These are phyloP conservation scores for Lepidochrysops patricia DNA, from an alignment of 2,888 invertebrate genomes.

Conservation along the genomic window DNA sequence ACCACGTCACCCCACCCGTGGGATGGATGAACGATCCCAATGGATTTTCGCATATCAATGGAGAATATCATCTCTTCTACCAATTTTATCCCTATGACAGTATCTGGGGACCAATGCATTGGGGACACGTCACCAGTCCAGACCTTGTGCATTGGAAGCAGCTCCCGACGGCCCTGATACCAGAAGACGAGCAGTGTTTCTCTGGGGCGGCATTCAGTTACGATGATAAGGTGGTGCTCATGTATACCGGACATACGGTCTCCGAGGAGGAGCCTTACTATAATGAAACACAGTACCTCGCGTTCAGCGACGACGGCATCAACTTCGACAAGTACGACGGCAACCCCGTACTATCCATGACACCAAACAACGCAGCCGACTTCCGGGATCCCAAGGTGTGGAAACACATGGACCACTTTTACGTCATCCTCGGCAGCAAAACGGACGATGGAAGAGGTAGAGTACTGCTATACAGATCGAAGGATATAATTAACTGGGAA, in stretches of 20 bases:
- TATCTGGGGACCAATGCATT: conserved; percentile 31
- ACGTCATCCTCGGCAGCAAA: not conserved
- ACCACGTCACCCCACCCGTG: conserved; percentile 23
- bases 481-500: conserved; percentile 25
- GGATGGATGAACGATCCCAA: conserved; percentile 51
- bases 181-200: conserved; percentile 33
- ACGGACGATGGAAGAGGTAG: not conserved
- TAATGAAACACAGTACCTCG: conserved; percentile 24
- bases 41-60: conserved; percentile 37
- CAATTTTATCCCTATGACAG: conserved; percentile 37
- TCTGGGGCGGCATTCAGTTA: conserved; percentile 34
- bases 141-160: conserved; percentile 43
- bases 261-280: conserved; percentile 14
- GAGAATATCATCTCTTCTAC: conserved; percentile 41
- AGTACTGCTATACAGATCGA: not conserved
- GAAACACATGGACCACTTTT: not conserved
- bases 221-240: conserved; percentile 28
- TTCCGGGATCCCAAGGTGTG: conserved; percentile 4
- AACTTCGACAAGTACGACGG: conserved; percentile 28
- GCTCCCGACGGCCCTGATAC: conserved; percentile 35
- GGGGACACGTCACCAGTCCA: conserved; percentile 42
- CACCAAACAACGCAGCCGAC: not conserved
- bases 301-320: conserved; percentile 26
- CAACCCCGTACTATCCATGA: conserved; percentile 19
- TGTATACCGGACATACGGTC: conserved; percentile 27